Evolutionary conservation across 2,113 vertebrate species (phyloP), one percentile per base, ranked within the genome.

Genomic region (Neopipo cinnamomea): DNA sequence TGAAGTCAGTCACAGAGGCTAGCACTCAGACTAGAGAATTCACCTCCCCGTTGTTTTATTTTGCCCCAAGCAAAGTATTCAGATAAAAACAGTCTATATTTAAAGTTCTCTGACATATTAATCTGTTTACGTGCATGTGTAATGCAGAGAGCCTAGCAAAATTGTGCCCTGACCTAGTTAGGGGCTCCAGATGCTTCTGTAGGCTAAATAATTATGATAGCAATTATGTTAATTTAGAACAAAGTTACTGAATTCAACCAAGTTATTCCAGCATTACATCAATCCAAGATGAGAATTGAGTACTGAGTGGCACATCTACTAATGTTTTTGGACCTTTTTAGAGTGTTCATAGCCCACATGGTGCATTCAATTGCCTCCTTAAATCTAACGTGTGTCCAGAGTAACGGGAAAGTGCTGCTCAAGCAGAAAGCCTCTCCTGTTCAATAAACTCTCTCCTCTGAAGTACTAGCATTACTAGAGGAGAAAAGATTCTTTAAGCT

Each of bases 391-490:
- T 84, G 94, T 46, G 67, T 78, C 92, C 85, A 82, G 96, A 97
- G 85, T 66, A 97, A 97, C 55, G 5, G 92, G 95, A 96, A 97
- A 98, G 74, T 83, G 91, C 96, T 97, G 93, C 80, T 96, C 96
- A 96, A 97, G 96, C 98, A 98, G 97, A 98, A 98, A 97, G 82
- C 63, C 85, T 95, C 95, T 83, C 91, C 74, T 95, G 91, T 96
- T 97, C 97, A 97, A 96, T 97, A 98, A 98, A 97, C 95, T 88
- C 88, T 86, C 84, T 87, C 94, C 95, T 98, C 96, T 92, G 94
- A 98, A 97, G 91, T 86, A 91, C 61, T 93, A 91, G 91, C 65
- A 95, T 96, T 95, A 96, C 91, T 87, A 88, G 79, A 97, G 95
- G 83, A 97, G 91, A 97, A 98, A 96, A 86, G 44, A 89, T 96